Percentiles rank a stretch among this genome's conserved stretches.
Conservation (phyloP, 2,113 vertebrate genomes). For the Notothenia rossii region DNA sequence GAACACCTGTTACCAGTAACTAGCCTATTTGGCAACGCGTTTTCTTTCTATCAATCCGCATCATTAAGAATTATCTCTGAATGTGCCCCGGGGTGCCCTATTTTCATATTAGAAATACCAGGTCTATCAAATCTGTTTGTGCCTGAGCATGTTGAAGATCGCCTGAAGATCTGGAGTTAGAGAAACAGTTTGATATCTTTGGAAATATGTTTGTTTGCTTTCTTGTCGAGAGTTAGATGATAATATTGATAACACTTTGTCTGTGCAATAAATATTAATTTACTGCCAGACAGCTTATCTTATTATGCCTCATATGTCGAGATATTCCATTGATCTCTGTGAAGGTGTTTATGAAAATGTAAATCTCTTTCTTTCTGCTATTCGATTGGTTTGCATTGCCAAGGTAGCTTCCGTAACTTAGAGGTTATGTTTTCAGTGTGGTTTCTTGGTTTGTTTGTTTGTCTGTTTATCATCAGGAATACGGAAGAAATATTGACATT, state of each 20-base stretch:
- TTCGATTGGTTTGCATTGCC: background rate
- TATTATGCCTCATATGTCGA: background rate
- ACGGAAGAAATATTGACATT: no score
- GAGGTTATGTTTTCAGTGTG: no score
- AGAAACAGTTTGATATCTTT: background rate
- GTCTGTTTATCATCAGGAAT: background rate
- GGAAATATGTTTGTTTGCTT: background rate
- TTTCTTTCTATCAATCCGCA: background rate
- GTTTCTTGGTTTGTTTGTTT: no score
- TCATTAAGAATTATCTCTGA: background rate
- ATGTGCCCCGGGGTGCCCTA: background rate
- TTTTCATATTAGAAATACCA: background rate
- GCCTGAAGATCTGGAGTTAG: background rate
- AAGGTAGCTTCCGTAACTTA: background rate
- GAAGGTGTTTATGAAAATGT: background rate
- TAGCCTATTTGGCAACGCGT: background rate
- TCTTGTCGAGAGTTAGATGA: background rate
- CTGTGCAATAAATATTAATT: background rate
- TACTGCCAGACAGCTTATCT: background rate
- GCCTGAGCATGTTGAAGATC: background rate
- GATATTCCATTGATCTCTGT: background rate
- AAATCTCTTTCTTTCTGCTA: background rate
- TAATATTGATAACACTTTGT: background rate
- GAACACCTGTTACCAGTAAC: constrained; percentile 1
- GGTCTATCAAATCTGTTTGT: background rate